Evolutionary conservation across 2,888 invertebrate genomes (phyloP).

Genomic region (Drosophila silvestris): DNA sequence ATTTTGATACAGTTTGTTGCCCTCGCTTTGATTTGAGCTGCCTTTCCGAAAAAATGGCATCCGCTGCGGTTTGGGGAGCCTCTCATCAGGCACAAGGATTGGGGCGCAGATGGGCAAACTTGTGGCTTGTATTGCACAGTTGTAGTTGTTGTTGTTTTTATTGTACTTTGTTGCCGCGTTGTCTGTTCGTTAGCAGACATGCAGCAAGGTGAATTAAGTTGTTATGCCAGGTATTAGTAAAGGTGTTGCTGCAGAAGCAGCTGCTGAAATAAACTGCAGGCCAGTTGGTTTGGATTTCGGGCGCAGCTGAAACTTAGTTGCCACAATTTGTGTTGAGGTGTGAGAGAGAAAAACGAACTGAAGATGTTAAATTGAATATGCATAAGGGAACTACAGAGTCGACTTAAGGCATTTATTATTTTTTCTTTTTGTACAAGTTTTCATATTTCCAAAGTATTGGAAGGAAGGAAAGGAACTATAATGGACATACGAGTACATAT

Average conservation of each 20-base stretch:
- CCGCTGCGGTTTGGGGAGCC: conserved; percentile 49
- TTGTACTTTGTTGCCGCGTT: conserved; percentile 29
- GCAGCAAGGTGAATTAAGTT: conserved; percentile 72
- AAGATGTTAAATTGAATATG: conserved; percentile 25
- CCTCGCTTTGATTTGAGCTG: conserved; percentile 69
- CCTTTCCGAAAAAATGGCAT: conserved; percentile 67
- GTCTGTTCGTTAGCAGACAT: conserved; percentile 58
- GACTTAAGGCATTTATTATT: background rate
- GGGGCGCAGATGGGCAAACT: conserved; percentile 18
- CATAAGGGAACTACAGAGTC: conserved; percentile 16
- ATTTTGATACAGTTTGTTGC: conserved; percentile 54
- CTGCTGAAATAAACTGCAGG: conserved; percentile 37
- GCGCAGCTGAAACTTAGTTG: conserved; percentile 42
- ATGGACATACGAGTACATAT: conserved; percentile 26
- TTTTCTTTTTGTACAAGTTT: background rate
- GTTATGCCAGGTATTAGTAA: conserved; percentile 75
- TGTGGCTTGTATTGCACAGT: conserved; percentile 17
- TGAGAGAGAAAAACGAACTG: background rate
- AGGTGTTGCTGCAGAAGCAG: conserved; percentile 63
- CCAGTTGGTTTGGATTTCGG: conserved; percentile 42
- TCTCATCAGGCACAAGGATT: conserved; percentile 12
- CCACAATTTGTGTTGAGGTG: conserved; percentile 17
- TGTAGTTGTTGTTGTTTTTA: conserved; percentile 12
- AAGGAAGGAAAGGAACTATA: conserved; percentile 8
- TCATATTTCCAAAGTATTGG: background rate